A percentile compares a stretch with the other conserved stretches of the same genome.
Conservation (phyloP, 2,113 vertebrate species). For the Callorhinus ursinus region DNA sequence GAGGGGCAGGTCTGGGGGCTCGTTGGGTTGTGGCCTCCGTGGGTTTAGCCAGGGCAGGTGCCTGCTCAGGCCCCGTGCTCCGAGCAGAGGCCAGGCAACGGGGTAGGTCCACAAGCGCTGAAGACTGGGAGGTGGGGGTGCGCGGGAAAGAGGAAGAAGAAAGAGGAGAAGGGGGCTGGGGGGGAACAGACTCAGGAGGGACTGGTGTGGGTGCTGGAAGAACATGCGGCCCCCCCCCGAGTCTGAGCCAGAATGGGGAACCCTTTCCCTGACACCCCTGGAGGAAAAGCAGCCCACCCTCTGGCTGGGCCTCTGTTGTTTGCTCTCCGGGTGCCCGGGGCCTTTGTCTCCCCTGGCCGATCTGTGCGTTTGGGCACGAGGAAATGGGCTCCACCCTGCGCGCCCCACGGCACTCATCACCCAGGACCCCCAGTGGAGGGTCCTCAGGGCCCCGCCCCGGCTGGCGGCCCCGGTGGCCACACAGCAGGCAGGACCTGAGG, state of each 20-base stretch:
- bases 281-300: neutral
- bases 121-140: neutral
- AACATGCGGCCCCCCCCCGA: accelerated
- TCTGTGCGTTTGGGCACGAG: neutral
- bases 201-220: neutral
- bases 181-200: neutral
- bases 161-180: neutral
- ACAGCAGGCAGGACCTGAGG: neutral
- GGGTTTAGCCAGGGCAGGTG: neutral
- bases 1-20: neutral
- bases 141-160: neutral
- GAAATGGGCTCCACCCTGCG: neutral
- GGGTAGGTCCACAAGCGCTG: neutral
- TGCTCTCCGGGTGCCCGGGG: neutral
- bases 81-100: neutral
- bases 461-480: neutral
- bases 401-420: no score
- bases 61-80: neutral
- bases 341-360: neutral
- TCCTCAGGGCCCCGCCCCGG: neutral
- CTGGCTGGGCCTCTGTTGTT: no score
- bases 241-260: neutral
- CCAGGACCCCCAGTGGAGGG: neutral
- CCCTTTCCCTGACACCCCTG: neutral
- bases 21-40: no score